Percentiles rank a stretch among this genome's conserved stretches.
These are phyloP conservation scores for Muscicapa adusta DNA, from an alignment of 2,113 vertebrate genomes.

Conservation along the genomic window DNA sequence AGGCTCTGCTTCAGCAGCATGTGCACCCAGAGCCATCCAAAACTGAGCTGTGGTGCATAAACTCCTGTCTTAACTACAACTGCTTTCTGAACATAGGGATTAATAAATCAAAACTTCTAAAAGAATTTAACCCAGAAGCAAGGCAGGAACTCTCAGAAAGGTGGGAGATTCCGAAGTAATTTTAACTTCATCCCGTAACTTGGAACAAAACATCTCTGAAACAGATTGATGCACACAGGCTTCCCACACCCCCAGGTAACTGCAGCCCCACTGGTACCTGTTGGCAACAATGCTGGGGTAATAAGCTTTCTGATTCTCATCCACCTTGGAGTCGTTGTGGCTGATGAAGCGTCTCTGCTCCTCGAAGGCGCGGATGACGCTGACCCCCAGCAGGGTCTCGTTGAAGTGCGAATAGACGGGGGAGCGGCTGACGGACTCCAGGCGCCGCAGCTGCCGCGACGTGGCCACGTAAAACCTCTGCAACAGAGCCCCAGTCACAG, in stretches of 20 bases:
- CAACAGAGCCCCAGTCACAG: no score
- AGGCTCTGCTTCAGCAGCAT: background rate
- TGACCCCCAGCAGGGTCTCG: slow-evolving; percentile 90
- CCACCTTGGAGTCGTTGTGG: slow-evolving; percentile 87
- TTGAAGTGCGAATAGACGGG: slow-evolving; percentile 95
- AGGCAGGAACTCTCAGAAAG: background rate
- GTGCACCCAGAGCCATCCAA: background rate
- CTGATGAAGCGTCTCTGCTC: slow-evolving; percentile 87
- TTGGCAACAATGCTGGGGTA: slow-evolving; percentile 95
- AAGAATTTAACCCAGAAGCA: background rate
- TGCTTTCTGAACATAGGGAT: background rate
- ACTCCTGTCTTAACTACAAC: background rate
- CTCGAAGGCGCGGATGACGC: slow-evolving; percentile 89
- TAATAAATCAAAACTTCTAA: background rate
- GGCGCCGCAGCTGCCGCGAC: slow-evolving; percentile 91
- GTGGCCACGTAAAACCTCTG: slow-evolving; percentile 95
- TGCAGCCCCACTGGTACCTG: slow-evolving; percentile 71
- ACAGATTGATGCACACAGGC: background rate
- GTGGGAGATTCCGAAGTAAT: background rate
- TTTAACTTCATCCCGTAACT: background rate
- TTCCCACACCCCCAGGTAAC: background rate
- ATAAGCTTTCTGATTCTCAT: slow-evolving; percentile 95
- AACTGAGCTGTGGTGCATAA: background rate
- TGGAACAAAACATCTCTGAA: background rate
- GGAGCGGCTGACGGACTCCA: slow-evolving; percentile 92